These are phyloP conservation scores for Syritta pipiens DNA, from an alignment of 2,888 invertebrate genomes.

Conservation along the genomic window DNA sequence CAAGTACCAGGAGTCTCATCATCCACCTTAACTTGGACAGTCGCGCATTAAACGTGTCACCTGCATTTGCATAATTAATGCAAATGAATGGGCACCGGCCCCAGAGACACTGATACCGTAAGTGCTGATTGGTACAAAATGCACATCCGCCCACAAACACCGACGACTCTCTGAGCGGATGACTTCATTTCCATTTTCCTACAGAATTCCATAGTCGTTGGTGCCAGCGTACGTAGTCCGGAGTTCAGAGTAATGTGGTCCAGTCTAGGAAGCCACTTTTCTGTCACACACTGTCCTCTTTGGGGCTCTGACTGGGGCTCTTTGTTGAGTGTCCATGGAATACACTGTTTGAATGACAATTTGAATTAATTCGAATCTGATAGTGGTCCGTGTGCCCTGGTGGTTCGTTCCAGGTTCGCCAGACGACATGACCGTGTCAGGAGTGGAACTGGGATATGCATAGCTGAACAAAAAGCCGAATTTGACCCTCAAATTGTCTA, in stretches of 20 bases:
- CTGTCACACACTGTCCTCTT: constrained; percentile 24
- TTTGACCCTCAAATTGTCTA: background rate
- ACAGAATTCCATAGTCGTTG: constrained; percentile 9
- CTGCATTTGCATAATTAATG: constrained; percentile 64
- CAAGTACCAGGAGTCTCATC: constrained; percentile 35
- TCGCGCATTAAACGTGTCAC: constrained; percentile 52
- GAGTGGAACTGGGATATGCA: too few species aligned
- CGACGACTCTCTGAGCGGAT: background rate
- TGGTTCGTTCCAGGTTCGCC: background rate
- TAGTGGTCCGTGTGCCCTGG: background rate
- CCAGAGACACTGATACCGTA: constrained; percentile 22
- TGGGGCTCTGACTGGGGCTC: background rate
- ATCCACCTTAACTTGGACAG: constrained; percentile 26
- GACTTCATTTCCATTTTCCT: constrained; percentile 53
- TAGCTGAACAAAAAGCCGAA: too few species aligned
- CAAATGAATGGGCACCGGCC: constrained; percentile 36
- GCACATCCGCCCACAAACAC: constrained; percentile 25
- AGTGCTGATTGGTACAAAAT: constrained; percentile 46
- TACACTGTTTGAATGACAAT: constrained; percentile 48
- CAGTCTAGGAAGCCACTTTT: constrained; percentile 35
- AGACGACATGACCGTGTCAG: too few species aligned
- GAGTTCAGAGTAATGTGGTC: constrained; percentile 44
- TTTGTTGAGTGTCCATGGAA: constrained; percentile 1
- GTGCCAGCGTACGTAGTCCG: too few species aligned
- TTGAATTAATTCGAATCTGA: constrained; percentile 52